Evolutionary conservation across 1,140 invertebrate genomes (phyloP).

Genomic region (Teleogryllus occipitalis): DNA sequence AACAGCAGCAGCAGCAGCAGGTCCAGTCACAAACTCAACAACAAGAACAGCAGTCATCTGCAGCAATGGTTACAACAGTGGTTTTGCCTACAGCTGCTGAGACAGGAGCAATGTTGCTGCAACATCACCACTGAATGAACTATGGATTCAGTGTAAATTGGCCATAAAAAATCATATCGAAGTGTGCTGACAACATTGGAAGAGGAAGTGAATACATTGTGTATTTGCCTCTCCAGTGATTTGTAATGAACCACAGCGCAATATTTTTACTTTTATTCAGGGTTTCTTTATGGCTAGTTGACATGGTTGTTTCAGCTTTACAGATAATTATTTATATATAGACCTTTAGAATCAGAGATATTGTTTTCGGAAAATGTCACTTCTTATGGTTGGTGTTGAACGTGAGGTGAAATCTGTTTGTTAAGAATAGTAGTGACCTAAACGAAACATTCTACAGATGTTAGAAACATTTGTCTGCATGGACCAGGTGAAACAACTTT

Average conservation of each 20-base stretch:
- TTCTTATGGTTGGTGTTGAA: constrained; percentile 14
- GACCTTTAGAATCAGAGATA: constrained; percentile 11
- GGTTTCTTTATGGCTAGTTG: constrained; percentile 16
- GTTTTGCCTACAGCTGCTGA: constrained; percentile 46
- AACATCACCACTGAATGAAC: constrained; percentile 26
- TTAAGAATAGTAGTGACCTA: background rate
- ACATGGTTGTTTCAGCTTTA: constrained; percentile 11
- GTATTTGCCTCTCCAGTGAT: background rate
- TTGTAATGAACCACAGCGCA: background rate
- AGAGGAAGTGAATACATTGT: background rate
- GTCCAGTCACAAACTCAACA: constrained; percentile 30
- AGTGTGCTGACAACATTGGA: background rate
- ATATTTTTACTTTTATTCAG: background rate
- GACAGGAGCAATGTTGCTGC: constrained; percentile 33
- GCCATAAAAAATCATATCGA: constrained; percentile 11
- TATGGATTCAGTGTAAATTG: background rate
- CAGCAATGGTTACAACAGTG: constrained; percentile 42
- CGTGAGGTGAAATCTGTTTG: background rate
- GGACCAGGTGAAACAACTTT: background rate
- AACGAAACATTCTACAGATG: background rate
- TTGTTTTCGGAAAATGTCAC: constrained; percentile 15
- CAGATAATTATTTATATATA: constrained; percentile 17
- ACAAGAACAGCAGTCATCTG: constrained; percentile 34
- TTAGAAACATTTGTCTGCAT: background rate
- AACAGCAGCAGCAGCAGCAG: constrained; percentile 32